Conservation (phyloP, 2,888 invertebrate genomes). For the Nyleta sp. region DNA sequence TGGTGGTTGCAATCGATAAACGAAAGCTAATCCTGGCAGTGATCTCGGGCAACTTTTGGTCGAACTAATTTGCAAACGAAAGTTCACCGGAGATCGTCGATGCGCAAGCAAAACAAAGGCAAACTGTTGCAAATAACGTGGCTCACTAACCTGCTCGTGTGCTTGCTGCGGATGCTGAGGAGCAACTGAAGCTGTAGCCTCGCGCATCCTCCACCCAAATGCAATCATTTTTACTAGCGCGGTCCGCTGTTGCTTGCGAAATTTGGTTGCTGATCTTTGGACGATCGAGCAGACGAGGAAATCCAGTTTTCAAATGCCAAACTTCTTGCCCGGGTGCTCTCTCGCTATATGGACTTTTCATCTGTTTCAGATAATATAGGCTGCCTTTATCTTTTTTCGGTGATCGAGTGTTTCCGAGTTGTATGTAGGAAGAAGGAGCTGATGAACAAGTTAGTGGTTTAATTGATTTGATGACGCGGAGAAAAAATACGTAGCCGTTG, state of each 20-base stretch:
- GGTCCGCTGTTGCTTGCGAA: constrained; percentile 51
- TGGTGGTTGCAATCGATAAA: constrained; percentile 53
- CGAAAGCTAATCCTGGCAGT: constrained; percentile 16
- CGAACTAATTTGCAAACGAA: constrained; percentile 34
- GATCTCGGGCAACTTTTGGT: neutral
- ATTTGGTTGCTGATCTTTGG: no score
- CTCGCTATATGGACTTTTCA: no score
- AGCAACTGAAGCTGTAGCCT: constrained; percentile 68
- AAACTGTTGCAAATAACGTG: constrained; percentile 55
- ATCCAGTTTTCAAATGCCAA: no score
- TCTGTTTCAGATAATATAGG: no score
- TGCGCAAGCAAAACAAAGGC: constrained; percentile 47
- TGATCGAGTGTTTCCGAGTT: constrained; percentile 33
- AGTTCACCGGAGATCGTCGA: constrained; percentile 1
- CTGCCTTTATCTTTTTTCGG: neutral
- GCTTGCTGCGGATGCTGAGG: constrained; percentile 67
- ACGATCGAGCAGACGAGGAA: no score
- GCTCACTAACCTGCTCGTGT: constrained; percentile 67
- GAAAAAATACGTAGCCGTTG: constrained; percentile 42
- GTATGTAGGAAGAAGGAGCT: neutral
- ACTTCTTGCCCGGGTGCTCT: no score
- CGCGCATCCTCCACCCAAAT: constrained; percentile 68
- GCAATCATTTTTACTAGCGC: constrained; percentile 66
- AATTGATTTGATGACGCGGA: constrained; percentile 58
- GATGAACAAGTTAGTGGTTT: constrained; percentile 29